Conservation (phyloP, 2,113 vertebrate species). For the Elanus axillaris region DNA sequence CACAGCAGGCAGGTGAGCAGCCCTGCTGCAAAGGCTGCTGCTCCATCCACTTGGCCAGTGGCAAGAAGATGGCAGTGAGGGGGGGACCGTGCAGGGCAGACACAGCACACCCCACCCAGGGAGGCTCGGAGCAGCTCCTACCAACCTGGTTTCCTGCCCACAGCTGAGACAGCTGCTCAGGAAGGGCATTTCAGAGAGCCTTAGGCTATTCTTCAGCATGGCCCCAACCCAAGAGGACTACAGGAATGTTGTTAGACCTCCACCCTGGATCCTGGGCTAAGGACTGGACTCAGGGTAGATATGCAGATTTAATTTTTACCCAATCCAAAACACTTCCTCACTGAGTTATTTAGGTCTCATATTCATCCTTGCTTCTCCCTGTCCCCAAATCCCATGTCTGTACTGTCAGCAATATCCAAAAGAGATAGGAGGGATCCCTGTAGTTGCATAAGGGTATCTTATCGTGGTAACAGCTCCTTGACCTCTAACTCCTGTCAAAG, state of each 20-base stretch:
- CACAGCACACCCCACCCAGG: background rate
- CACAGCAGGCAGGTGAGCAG: background rate
- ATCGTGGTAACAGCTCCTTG: background rate
- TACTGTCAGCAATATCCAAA: background rate
- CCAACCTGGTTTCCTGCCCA: background rate
- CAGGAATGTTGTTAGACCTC: background rate
- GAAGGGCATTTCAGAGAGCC: background rate
- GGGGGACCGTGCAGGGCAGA: background rate
- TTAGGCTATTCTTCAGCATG: background rate
- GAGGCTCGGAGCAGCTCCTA: too few relatives aligned
- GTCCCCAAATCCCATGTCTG: background rate
- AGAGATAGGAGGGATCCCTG: background rate
- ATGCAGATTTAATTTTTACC: background rate
- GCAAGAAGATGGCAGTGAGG: background rate
- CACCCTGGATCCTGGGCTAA: background rate
- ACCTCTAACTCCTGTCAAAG: background rate
- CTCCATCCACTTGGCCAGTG: rapidly evolving
- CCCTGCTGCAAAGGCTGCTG: background rate
- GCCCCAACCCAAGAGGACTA: background rate
- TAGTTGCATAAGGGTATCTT: background rate
- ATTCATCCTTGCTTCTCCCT: background rate
- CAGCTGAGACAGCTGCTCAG: background rate
- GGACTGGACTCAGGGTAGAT: background rate
- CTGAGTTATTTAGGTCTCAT: background rate
- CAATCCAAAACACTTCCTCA: background rate